A percentile compares a stretch with the other conserved stretches of the same genome.
Conservation (phyloP, 2,888 invertebrate species). For the Marronus borbonicus region DNA sequence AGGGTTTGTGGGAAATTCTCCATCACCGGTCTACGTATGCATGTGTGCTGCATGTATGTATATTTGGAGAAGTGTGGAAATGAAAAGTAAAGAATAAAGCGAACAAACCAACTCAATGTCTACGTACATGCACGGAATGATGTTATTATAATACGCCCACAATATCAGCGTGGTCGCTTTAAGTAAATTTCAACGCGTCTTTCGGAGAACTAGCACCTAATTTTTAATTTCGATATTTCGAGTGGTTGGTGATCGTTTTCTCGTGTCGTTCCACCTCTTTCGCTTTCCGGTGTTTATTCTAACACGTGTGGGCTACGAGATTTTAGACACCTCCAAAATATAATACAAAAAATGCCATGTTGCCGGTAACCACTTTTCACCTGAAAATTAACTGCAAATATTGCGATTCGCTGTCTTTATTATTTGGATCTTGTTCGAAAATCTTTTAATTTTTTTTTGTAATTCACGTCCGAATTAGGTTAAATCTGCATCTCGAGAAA, state of each 20-base stretch:
- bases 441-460: too few species aligned
- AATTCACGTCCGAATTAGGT: too few species aligned
- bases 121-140: conserved; percentile 2
- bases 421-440: too few species aligned
- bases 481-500: too few species aligned
- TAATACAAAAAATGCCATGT: too few species aligned
- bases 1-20: conserved; percentile 18
- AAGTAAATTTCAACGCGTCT: conserved; percentile 28
- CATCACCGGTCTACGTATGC: background rate
- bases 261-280: background rate
- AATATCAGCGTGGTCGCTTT: conserved; percentile 18
- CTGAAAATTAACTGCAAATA: too few species aligned
- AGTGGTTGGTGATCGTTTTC: background rate
- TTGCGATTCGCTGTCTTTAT: too few species aligned
- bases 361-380: too few species aligned
- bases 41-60: background rate
- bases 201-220: conserved; percentile 29
- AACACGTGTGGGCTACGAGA: background rate
- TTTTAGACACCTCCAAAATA: background rate
- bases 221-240: conserved; percentile 17
- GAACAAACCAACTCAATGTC: background rate
- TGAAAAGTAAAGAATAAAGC: conserved; percentile 23
- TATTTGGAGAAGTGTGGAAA: conserved; percentile 14
- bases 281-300: background rate
- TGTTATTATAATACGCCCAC: conserved; percentile 30